Conservation (phyloP, 35 echinoderm and acorn worm genomes). For the Lytechinus pictus region DNA sequence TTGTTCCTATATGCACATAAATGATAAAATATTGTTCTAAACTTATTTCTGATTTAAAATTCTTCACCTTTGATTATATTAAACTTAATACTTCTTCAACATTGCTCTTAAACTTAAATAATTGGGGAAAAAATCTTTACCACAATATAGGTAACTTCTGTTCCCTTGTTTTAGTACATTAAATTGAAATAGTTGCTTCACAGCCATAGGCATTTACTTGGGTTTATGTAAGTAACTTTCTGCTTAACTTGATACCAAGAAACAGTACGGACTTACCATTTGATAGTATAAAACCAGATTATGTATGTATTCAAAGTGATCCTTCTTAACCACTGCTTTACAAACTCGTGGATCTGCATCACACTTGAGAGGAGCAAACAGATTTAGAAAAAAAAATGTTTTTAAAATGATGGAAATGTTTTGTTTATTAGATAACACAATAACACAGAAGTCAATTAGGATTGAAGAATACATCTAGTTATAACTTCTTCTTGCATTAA, state of each 20-base stretch:
- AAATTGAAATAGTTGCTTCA: no score
- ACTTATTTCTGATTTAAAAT: background rate
- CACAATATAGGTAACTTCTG: no score
- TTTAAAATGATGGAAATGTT: background rate
- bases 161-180: no score
- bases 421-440: no score
- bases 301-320: constrained; percentile 74
- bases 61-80: background rate
- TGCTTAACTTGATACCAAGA: background rate
- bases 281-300: constrained; percentile 89
- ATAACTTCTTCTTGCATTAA: no score
- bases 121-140: no score
- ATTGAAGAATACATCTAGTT: no score
- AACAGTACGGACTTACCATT: constrained; percentile 74
- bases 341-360: constrained; percentile 90
- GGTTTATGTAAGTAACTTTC: no score
- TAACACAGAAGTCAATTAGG: no score
- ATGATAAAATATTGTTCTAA: background rate
- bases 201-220: no score
- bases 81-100: background rate
- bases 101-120: background rate
- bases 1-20: constrained; percentile 64
- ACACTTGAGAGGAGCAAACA: constrained; percentile 54
- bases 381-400: background rate
- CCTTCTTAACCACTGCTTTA: constrained; percentile 79